Evolutionary conservation across 2,888 invertebrate species (phyloP), one percentile per base, ranked within the genome.

Genomic region (Omphaloscelis lunosa): DNA sequence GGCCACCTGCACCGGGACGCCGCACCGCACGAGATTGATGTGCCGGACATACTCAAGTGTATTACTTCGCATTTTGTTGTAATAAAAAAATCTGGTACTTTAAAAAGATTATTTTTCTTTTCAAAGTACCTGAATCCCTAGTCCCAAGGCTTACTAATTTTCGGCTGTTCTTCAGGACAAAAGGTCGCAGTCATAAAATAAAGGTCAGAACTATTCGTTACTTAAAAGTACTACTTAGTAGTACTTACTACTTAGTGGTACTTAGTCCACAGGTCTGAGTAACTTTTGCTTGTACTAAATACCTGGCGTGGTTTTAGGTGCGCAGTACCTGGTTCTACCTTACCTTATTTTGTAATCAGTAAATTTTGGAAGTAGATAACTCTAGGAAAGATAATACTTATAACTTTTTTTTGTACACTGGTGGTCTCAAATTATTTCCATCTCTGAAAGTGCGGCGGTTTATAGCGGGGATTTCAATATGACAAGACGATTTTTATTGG

Each of bases 81-180:
- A 59, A n/a, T 39, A 27, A 15, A 0, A 23, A 34, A n/a, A n/a
- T n/a, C n/a, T n/a, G n/a, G n/a, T n/a, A n/a, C n/a, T n/a, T n/a
- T n/a, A n/a, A n/a, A n/a, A n/a, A n/a, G n/a, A n/a, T n/a, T n/a
- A n/a, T n/a, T n/a, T n/a, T 34, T 34, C 34, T 34, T 34, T 2
- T 34, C 1, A 34, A 34, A 34, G 34, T 34, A 34, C 34, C 34
- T 34, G 34, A 34, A 34, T 1, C 4, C 4, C 4, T 34, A 3
- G 11, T 71, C 15, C 17, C 5, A 20, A 41, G 23, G 41, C 12
- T 34, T 34, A 34, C 3, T 4, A 15, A 34, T 23, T 34, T 23
- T 23, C 15, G 23, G 23, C 23, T 23, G 34, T 65, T 65, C 15
- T 66, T 58, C 56, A 72, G 45, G 61, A 72, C 11, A 59, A 72